Percentiles rank a stretch among this genome's conserved stretches.
Conservation (phyloP, 2,888 invertebrate species). For the Pantelozetes paolii region DNA sequence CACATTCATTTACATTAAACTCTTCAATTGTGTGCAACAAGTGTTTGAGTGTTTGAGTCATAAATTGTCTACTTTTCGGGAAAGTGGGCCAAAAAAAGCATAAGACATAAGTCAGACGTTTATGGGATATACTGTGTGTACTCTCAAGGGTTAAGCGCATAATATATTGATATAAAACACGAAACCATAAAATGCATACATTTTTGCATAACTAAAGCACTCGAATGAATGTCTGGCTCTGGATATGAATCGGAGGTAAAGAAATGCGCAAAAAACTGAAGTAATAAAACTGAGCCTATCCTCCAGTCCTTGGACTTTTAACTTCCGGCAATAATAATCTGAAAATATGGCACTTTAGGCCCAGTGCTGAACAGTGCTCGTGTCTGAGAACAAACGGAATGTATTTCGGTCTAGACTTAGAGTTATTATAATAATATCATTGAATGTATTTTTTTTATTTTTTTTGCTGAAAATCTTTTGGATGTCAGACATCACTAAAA, state of each 20-base stretch:
- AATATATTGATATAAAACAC: too few species aligned
- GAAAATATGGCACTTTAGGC: slow-evolving; percentile 1
- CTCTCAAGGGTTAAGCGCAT: not conserved
- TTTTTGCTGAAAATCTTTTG: not conserved
- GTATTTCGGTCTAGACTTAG: slow-evolving; percentile 1
- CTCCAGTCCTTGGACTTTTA: slow-evolving; percentile 18
- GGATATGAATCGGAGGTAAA: not conserved
- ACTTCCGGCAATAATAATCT: slow-evolving; percentile 35
- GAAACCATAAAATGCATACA: too few species aligned
- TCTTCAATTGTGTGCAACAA: not conserved
- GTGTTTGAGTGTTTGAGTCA: slow-evolving; percentile 5
- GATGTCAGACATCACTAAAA: not conserved
- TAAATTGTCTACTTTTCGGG: slow-evolving; percentile 7
- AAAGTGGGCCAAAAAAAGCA: slow-evolving; percentile 25
- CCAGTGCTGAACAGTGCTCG: not conserved
- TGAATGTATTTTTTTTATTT: not conserved
- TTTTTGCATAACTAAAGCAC: too few species aligned
- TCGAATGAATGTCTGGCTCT: not conserved
- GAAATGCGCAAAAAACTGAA: not conserved
- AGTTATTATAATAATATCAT: not conserved
- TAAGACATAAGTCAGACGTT: not conserved
- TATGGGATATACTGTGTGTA: not conserved
- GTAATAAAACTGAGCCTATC: not conserved
- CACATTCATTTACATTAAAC: not conserved
- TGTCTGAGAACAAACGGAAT: slow-evolving; percentile 19